Base-by-base conservation (phyloP, 2,888 invertebrate species). In the Branchipolynoe longqiensis region DNA sequence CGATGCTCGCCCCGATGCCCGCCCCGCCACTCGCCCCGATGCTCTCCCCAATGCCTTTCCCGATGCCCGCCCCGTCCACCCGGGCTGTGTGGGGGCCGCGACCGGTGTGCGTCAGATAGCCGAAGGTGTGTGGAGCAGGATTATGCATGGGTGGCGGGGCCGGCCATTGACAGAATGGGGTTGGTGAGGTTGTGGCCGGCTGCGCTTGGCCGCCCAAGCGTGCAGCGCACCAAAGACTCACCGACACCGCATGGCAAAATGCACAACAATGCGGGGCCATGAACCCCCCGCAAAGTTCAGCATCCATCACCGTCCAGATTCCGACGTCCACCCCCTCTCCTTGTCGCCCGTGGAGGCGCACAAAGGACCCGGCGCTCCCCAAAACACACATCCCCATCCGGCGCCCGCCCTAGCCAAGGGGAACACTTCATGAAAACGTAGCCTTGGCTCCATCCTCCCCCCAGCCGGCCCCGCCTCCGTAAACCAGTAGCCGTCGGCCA, bases 201-300 rank as follows among this genome's bases (percentile, higher is more conserved):
- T 6, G 31, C 78, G 78, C 48, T 25, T 78, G 78, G 78, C 25
- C 54, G 78, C 8, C 78, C 78, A 78, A 78, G 41, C 78, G 78
- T 78, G 41, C 18, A 41, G 8, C 31, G 48, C 48, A 78, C 78
- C 78, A 78, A 78, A 78, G 78, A 28, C 78, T 78, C 78, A 31
- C 78, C 78, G 78, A 78, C 78, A 78, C 78, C 78, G 28, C 78
- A 78, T 48, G 78, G 48, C 78, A 78, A 78, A 78, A 78, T 78
- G 78, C 78, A 78, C 78, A 78, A 78, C 78, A 78, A 78, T 78
- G 33, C 31, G 12, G 31, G 48, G 48, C 69, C 78, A 28, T n/a
- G 41, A 48, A 78, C 41, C 78, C 78, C 78, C 78, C 28, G 28
- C 78, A 78, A 48, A 78, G 78, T 78, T 78, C 78, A 78, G 31